phyloP scores from a whole-genome alignment of 2,113 vertebrate species.

The Zosterops lateralis region DNA sequence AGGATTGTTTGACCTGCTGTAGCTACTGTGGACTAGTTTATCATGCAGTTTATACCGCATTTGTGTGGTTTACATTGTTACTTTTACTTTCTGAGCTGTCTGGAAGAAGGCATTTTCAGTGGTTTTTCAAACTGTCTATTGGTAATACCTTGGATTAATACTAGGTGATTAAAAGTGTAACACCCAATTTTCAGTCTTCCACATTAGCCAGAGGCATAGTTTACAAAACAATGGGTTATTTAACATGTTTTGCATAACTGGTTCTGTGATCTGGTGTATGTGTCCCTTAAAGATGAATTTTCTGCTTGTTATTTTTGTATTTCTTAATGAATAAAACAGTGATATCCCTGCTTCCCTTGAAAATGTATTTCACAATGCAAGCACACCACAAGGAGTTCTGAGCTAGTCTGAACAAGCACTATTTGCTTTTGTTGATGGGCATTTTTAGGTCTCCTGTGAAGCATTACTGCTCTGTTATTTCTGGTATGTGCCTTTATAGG shows the following conservation, averaged over 20 bases:
- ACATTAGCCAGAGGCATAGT: neutral
- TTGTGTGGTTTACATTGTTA: accelerated
- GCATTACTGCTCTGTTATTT: neutral
- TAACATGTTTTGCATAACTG: neutral
- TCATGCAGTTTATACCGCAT: neutral
- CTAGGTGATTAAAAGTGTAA: neutral
- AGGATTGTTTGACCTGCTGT: neutral
- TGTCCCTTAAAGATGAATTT: neutral
- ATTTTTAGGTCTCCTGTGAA: neutral
- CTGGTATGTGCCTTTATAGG: accelerated
- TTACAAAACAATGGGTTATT: neutral
- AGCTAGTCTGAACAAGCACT: neutral
- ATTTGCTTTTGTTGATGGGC: neutral
- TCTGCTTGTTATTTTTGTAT: neutral
- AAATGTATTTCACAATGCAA: neutral
- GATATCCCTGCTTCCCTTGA: neutral
- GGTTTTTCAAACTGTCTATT: neutral
- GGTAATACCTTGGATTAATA: neutral
- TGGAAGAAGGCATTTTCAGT: neutral
- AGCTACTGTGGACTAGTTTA: neutral
- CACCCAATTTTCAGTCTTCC: neutral
- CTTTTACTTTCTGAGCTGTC: neutral
- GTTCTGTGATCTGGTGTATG: neutral
- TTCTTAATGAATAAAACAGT: neutral
- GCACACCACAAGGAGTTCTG: neutral